Percentiles rank a stretch among this genome's conserved stretches.
Conservation (phyloP, 2,888 invertebrate species). For the Pelosia muscerda region DNA sequence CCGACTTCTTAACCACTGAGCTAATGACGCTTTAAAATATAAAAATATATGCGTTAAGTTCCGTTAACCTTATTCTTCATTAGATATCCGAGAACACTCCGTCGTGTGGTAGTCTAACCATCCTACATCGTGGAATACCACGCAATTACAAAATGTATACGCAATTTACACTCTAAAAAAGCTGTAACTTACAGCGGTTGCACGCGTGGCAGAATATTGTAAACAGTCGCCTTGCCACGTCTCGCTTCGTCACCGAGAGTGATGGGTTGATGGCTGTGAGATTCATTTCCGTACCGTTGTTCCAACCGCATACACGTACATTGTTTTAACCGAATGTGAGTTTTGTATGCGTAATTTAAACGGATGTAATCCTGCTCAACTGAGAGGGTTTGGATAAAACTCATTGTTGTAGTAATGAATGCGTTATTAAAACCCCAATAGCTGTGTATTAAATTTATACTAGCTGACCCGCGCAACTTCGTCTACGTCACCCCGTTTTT, state of each 20-base stretch:
- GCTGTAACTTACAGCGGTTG: neutral
- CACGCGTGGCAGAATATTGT: neutral
- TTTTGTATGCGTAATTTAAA: neutral
- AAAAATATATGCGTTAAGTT: no score
- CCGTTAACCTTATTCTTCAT: no score
- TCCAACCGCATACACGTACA: constrained; percentile 3
- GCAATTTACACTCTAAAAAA: neutral
- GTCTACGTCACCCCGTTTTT: no score
- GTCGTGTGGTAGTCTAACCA: neutral
- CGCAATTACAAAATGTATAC: neutral
- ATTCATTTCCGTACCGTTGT: constrained; percentile 7
- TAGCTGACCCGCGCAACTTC: no score
- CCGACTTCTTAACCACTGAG: no score
- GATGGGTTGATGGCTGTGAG: neutral
- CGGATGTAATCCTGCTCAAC: neutral
- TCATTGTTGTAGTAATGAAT: neutral
- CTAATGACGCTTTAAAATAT: no score
- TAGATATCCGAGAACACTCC: no score
- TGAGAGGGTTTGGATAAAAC: neutral
- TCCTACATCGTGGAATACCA: neutral
- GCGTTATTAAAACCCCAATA: neutral
- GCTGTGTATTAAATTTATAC: no score
- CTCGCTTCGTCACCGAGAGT: neutral
- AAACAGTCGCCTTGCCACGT: neutral
- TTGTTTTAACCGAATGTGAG: constrained; percentile 8